Evolutionary conservation across 2,113 vertebrate species (phyloP).

Genomic region (Erythrocercus mccallii): DNA sequence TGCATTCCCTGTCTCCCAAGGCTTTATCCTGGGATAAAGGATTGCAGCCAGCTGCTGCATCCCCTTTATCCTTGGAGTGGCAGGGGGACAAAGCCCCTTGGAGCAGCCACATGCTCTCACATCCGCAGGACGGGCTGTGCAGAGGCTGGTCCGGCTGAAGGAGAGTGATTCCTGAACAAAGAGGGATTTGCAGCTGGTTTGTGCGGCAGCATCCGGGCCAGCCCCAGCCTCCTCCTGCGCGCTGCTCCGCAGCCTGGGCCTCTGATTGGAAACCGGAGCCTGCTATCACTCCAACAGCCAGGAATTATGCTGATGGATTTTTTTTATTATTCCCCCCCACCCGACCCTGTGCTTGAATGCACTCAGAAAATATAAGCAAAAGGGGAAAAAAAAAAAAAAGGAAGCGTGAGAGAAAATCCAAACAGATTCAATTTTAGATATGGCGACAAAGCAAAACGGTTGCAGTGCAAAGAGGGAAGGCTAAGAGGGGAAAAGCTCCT

Average conservation of each 20-base stretch:
- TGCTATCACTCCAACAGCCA: neutral
- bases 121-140: neutral
- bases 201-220: conserved; percentile 4
- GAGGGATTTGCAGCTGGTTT: conserved; percentile 20
- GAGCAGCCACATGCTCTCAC: neutral
- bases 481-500: neutral
- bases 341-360: neutral
- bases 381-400: neutral
- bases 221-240: conserved; percentile 30
- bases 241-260: neutral
- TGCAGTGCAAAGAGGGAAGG: neutral
- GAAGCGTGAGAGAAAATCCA: neutral
- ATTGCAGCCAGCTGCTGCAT: rapidly evolving
- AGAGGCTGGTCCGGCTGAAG: neutral
- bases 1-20: neutral
- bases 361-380: conserved; percentile 12
- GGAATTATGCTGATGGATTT: conserved; percentile 45
- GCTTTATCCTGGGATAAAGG: neutral
- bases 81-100: neutral
- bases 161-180: conserved; percentile 4
- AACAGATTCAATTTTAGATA: conserved; percentile 60
- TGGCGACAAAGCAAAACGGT: neutral
- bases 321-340: neutral
- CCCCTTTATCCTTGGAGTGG: neutral
- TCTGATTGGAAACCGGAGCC: conserved; percentile 37